These are phyloP conservation scores for Tiliacea citrago DNA, from an alignment of 2,888 invertebrate species.

Conservation along the genomic window DNA sequence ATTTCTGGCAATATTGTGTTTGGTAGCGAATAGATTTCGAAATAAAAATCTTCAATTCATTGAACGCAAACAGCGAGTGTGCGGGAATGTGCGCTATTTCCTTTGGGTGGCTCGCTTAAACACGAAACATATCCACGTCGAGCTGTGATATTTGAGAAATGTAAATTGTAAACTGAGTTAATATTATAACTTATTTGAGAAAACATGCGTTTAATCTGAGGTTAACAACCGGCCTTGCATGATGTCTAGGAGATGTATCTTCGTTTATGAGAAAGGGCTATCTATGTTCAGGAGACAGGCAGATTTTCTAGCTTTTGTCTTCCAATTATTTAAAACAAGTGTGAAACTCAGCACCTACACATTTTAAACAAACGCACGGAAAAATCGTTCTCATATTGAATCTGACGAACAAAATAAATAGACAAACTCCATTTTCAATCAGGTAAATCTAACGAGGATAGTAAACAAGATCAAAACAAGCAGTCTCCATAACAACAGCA, in stretches of 20 bases:
- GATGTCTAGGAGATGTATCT: background rate
- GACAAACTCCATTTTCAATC: background rate
- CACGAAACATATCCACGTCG: constrained; percentile 28
- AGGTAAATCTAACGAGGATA: background rate
- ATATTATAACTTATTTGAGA: constrained; percentile 26
- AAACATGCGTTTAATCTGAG: constrained; percentile 5
- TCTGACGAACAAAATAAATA: constrained; percentile 1
- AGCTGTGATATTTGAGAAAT: constrained; percentile 36
- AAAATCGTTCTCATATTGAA: background rate
- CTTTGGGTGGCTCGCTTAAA: constrained; percentile 33
- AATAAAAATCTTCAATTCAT: constrained; percentile 62
- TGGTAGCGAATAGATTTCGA: constrained; percentile 50
- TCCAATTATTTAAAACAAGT: background rate
- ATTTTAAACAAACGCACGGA: background rate
- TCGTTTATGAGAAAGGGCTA: background rate
- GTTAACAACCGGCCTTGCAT: background rate
- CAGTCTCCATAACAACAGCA: constrained; percentile 4
- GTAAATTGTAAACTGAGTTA: constrained; percentile 22
- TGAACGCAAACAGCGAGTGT: constrained; percentile 57
- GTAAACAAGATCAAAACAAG: constrained; percentile 35
- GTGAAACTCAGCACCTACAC: too few relatives aligned
- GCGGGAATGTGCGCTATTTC: constrained; percentile 61
- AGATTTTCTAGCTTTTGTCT: background rate
- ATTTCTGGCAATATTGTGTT: constrained; percentile 41
- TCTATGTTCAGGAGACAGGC: background rate